Evolutionary conservation across 2,888 invertebrate genomes (phyloP).

Genomic region (Cantharis lateralis): DNA sequence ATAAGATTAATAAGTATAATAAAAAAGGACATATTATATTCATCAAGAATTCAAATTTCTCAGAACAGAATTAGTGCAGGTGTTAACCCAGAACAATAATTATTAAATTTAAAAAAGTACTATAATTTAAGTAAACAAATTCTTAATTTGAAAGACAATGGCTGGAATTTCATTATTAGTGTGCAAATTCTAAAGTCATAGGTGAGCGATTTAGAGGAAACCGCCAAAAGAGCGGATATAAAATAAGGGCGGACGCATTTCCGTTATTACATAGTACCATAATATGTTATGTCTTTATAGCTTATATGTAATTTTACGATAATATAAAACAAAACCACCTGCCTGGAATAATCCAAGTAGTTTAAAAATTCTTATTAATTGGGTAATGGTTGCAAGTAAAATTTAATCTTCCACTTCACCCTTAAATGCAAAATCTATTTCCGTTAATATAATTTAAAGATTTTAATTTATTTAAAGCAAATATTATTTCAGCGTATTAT

Average conservation of each 20-base stretch:
- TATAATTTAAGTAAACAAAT: not conserved
- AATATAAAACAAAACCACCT: conserved; percentile 7
- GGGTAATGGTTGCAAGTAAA: not conserved
- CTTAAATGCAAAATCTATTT: not conserved
- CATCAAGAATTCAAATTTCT: too few species aligned
- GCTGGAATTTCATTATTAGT: not conserved
- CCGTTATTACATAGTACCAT: conserved; percentile 6
- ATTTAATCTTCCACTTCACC: not conserved
- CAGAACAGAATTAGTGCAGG: not conserved
- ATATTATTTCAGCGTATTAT: not conserved
- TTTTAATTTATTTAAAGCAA: not conserved
- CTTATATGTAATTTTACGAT: not conserved
- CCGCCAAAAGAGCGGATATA: conserved; percentile 35
- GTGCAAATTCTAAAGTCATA: conserved; percentile 9
- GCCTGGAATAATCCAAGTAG: not conserved
- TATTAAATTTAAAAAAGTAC: not conserved
- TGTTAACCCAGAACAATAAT: not conserved
- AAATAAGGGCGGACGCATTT: conserved; percentile 35
- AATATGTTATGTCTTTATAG: too few species aligned
- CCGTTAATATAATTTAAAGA: not conserved
- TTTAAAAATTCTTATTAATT: not conserved
- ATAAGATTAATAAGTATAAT: too few species aligned
- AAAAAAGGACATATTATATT: too few species aligned
- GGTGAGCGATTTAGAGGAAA: conserved; percentile 15
- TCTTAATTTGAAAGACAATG: not conserved